Evolutionary conservation across 2,888 invertebrate species (phyloP).

Genomic region (Caenorhabditis wallacei): DNA sequence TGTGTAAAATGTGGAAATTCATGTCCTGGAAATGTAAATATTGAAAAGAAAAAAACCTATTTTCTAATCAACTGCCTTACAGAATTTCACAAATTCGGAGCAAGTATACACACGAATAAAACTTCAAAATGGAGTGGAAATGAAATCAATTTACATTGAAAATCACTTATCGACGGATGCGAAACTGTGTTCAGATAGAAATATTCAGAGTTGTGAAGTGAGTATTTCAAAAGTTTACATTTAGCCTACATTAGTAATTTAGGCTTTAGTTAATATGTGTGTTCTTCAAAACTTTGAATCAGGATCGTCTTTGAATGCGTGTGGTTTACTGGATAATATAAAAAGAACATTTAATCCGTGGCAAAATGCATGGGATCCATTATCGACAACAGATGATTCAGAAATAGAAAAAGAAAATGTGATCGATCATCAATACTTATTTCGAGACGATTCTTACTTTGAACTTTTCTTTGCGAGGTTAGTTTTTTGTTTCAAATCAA

Average conservation of each 20-base stretch:
- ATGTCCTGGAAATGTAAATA: constrained; percentile 9
- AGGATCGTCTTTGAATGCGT: constrained; percentile 73
- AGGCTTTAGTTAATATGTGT: constrained; percentile 87
- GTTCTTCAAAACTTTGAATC: constrained; percentile 85
- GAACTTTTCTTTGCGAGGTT: constrained; percentile 61
- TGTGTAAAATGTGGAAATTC: constrained; percentile 36
- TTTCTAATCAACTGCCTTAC: background rate
- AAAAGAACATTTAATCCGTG: constrained; percentile 58
- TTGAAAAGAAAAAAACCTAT: background rate
- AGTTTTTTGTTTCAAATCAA: background rate
- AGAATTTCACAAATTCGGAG: constrained; percentile 56
- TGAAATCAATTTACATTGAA: constrained; percentile 47
- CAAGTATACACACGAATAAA: constrained; percentile 32
- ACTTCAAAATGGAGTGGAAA: constrained; percentile 57
- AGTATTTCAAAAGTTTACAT: background rate
- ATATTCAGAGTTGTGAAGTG: constrained; percentile 50
- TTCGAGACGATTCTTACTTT: constrained; percentile 35
- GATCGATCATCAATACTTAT: constrained; percentile 71
- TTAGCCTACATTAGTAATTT: background rate
- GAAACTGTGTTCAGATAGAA: constrained; percentile 35
- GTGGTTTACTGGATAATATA: constrained; percentile 59
- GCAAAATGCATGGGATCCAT: constrained; percentile 72
- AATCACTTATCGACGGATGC: constrained; percentile 18
- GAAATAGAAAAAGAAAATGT: constrained; percentile 77
- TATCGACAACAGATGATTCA: constrained; percentile 76